Conservation (phyloP, 1,140 invertebrate genomes). For the Neomicropteryx cornuta region DNA sequence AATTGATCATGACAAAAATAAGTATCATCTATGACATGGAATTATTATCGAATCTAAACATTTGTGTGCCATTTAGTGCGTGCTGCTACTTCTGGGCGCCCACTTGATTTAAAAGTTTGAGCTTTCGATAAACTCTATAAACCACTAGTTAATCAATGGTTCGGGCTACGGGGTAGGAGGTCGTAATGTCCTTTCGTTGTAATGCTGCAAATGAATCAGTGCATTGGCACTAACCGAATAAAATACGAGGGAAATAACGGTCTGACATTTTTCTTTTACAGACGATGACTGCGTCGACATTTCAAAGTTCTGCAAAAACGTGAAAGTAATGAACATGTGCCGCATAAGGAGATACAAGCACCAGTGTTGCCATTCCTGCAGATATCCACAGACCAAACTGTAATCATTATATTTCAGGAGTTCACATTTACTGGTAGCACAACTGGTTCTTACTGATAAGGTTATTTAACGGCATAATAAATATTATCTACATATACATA, state of each 20-base stretch:
- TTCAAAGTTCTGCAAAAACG: constrained; percentile 68
- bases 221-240: constrained; percentile 3
- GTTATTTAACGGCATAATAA: neutral
- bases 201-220: too few species aligned
- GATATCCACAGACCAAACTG: constrained; percentile 9
- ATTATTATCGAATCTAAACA: too few species aligned
- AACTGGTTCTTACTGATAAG: neutral
- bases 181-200: neutral
- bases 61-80: too few species aligned
- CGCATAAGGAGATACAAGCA: constrained; percentile 66
- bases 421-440: neutral
- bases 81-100: too few species aligned
- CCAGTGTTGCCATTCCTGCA: constrained; percentile 76
- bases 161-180: constrained; percentile 4
- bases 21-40: too few species aligned
- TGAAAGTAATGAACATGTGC: constrained; percentile 74
- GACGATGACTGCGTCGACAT: constrained; percentile 63
- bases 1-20: too few species aligned
- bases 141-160: neutral
- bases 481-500: neutral
- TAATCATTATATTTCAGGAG: neutral
- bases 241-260: constrained; percentile 1
- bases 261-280: constrained; percentile 31
- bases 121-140: neutral
- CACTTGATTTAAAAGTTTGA: neutral